Conservation (phyloP, 2,888 invertebrate genomes). For the Steinernema carpocapsae region DNA sequence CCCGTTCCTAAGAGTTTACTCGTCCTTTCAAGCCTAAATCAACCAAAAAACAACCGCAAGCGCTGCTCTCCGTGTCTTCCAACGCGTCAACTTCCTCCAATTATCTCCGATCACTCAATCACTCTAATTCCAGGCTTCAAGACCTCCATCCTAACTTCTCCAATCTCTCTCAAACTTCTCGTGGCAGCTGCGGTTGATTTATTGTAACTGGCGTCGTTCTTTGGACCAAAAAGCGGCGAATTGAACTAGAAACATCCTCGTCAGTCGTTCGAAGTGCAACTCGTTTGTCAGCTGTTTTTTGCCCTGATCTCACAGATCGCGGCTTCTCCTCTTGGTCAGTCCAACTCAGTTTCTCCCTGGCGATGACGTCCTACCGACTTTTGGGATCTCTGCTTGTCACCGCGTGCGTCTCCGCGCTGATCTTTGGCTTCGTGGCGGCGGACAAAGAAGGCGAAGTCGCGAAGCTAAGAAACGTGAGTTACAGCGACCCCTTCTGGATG, state of each 20-base stretch:
- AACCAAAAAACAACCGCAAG: too few species aligned
- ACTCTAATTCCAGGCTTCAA: too few species aligned
- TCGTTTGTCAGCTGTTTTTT: conserved; percentile 27
- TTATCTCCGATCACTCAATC: too few species aligned
- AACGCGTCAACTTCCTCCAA: too few species aligned
- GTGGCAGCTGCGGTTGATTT: too few species aligned
- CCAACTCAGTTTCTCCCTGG: background rate
- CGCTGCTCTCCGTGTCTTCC: too few species aligned
- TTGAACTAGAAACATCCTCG: conserved; percentile 6
- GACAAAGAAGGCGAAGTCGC: background rate
- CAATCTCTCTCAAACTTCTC: too few species aligned
- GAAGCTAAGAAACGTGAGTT: background rate
- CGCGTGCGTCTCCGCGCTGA: background rate
- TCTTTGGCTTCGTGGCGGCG: conserved; percentile 17
- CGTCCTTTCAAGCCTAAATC: too few species aligned
- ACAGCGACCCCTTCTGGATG: background rate
- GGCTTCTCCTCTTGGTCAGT: background rate
- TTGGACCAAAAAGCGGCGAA: background rate
- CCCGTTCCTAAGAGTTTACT: too few species aligned
- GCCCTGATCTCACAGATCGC: background rate
- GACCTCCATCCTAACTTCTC: too few species aligned
- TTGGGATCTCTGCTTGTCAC: conserved; percentile 7
- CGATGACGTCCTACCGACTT: background rate
- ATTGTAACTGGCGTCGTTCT: too few species aligned
- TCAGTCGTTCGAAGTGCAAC: background rate